A percentile compares a stretch with the other conserved stretches of the same genome.
phyloP scores from a whole-genome alignment of 2,797 vertebrate genomes.

The Sebastiscus albofasciatus region DNA sequence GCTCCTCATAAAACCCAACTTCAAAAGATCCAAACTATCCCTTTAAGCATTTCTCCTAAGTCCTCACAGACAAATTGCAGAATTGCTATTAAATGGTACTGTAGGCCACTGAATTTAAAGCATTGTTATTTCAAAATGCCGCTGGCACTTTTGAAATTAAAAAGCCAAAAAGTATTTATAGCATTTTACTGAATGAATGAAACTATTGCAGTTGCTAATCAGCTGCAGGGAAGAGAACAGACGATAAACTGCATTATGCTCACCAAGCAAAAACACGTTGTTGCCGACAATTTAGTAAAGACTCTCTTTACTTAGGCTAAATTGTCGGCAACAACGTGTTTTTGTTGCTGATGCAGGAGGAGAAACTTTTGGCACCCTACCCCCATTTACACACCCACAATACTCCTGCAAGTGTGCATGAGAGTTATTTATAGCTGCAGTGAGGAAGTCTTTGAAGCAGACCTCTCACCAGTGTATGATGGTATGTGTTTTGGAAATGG shows the following conservation, averaged over 20 bases:
- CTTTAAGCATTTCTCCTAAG: background rate
- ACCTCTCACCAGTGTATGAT: slow-evolving; percentile 50
- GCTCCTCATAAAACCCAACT: background rate
- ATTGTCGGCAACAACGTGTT: background rate
- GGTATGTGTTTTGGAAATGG: slow-evolving; percentile 60
- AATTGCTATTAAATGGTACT: background rate
- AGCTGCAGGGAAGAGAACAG: slow-evolving; percentile 8
- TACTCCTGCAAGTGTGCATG: slow-evolving; percentile 54
- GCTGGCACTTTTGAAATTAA: background rate
- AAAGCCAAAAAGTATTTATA: background rate
- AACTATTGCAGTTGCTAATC: background rate
- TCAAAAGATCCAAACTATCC: background rate
- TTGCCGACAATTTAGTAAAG: no score
- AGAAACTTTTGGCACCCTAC: slow-evolving; percentile 9
- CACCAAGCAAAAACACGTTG: background rate
- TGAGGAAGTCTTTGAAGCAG: slow-evolving; percentile 59
- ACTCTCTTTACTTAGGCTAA: background rate
- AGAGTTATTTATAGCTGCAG: slow-evolving; percentile 65
- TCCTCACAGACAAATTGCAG: background rate
- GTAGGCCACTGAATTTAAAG: background rate
- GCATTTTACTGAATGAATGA: slow-evolving; percentile 7
- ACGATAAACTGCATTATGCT: background rate
- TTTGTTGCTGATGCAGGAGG: slow-evolving; percentile 8
- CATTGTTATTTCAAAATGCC: background rate
- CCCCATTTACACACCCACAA: slow-evolving; percentile 41